Percentiles rank a stretch among this genome's conserved stretches.
Conservation (phyloP, 2,797 vertebrate species). For the Pipistrellus kuhlii region DNA sequence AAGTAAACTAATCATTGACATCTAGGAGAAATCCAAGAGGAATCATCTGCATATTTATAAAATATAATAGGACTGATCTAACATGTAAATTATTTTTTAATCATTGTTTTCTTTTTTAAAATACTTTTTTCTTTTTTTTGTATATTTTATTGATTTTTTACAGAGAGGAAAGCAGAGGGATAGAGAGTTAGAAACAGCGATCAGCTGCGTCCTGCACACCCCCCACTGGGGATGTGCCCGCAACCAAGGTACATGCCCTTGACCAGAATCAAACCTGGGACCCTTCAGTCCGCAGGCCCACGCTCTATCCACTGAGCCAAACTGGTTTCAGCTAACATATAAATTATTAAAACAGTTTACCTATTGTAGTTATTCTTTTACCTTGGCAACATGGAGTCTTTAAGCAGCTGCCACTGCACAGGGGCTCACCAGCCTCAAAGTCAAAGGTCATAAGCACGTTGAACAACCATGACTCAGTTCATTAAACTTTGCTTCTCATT, state of each 20-base stretch:
- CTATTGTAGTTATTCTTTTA: background rate
- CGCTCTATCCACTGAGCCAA: too few species aligned
- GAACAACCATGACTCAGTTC: background rate
- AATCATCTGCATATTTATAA: background rate
- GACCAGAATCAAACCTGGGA: too few species aligned
- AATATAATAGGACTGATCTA: background rate
- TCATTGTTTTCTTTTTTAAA: too few species aligned
- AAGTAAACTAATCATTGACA: background rate
- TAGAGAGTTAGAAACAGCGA: too few species aligned
- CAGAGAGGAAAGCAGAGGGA: too few species aligned
- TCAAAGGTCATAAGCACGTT: background rate
- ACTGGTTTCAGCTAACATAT: background rate
- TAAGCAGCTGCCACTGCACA: background rate
- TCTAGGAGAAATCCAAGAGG: background rate
- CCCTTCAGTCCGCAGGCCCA: too few species aligned
- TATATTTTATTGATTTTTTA: too few species aligned
- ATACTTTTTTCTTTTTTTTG: too few species aligned
- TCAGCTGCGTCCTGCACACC: too few species aligned
- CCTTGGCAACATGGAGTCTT: background rate
- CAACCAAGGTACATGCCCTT: too few species aligned
- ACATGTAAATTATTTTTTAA: background rate
- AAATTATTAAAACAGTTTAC: slow-evolving; percentile 21
- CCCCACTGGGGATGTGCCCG: too few species aligned
- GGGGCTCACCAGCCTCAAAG: background rate
- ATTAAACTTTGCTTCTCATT: background rate